These are phyloP conservation scores for Cephalotes varians DNA, from an alignment of 2,888 invertebrate species.

Conservation along the genomic window DNA sequence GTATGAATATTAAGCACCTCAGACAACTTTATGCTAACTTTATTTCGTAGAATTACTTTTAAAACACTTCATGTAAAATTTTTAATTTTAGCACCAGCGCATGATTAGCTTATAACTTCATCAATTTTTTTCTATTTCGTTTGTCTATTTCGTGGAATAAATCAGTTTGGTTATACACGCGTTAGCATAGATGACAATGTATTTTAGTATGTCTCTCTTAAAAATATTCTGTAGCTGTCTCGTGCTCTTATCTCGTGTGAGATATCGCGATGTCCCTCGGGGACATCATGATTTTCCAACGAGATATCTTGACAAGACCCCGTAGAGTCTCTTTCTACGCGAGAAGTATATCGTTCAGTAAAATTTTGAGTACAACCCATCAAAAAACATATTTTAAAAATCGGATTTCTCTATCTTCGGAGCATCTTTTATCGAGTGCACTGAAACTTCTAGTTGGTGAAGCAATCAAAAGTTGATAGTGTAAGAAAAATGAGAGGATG, in stretches of 20 bases:
- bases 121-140: not conserved
- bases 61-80: not conserved
- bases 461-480: conserved; percentile 31
- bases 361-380: conserved; percentile 1
- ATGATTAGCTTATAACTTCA: not conserved
- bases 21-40: not conserved
- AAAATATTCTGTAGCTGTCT: not conserved
- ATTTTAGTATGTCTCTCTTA: not conserved
- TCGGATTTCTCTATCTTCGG: not conserved
- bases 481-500: not conserved
- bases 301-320: not conserved
- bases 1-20: not conserved
- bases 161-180: not conserved
- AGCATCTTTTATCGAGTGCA: not conserved
- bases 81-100: not conserved
- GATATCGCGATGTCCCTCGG: not conserved
- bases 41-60: not conserved
- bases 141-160: not conserved
- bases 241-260: too few species aligned
- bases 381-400: conserved; percentile 4
- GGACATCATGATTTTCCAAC: conserved; percentile 1
- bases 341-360: not conserved
- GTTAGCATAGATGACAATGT: not conserved
- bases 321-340: not conserved
- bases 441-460: not conserved